These are phyloP conservation scores for Cherax quadricarinatus DNA, from an alignment of 1,140 invertebrate genomes.

Conservation along the genomic window DNA sequence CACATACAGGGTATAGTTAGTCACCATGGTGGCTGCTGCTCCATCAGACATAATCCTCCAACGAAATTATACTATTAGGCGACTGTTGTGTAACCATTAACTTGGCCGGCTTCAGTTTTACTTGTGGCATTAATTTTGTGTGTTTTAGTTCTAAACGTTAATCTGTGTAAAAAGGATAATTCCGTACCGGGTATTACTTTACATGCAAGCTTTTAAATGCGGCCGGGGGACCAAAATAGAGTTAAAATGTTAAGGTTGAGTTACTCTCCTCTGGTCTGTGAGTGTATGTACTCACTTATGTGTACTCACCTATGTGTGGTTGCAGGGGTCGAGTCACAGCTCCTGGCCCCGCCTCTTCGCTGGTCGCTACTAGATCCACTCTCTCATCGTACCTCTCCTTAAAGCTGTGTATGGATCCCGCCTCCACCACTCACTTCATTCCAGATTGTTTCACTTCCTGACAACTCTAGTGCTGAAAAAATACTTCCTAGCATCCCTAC, in stretches of 20 bases:
- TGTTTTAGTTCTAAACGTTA: constrained; percentile 30
- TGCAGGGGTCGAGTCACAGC: too few relatives aligned
- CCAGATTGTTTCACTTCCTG: too few relatives aligned
- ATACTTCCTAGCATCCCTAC: too few relatives aligned
- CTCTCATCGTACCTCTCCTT: too few relatives aligned
- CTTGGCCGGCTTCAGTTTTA: constrained; percentile 17
- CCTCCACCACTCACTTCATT: too few relatives aligned
- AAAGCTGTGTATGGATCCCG: too few relatives aligned
- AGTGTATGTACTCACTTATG: background rate
- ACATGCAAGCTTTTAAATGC: constrained; percentile 33
- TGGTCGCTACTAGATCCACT: too few relatives aligned
- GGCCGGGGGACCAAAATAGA: background rate
- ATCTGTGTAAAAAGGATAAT: constrained; percentile 26
- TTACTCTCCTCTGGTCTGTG: background rate
- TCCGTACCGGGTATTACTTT: constrained; percentile 32
- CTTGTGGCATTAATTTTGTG: constrained; percentile 38
- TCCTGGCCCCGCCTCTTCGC: too few relatives aligned
- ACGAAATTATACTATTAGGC: background rate
- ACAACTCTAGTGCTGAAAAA: too few relatives aligned
- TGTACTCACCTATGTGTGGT: too few relatives aligned
- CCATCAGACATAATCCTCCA: background rate
- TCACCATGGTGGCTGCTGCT: too few relatives aligned
- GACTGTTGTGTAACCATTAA: background rate
- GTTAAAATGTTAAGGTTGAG: constrained; percentile 19
- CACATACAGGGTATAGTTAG: too few relatives aligned